Base-by-base conservation (phyloP, 2,113 vertebrate genomes). In the Salvelinus sp. region DNA sequence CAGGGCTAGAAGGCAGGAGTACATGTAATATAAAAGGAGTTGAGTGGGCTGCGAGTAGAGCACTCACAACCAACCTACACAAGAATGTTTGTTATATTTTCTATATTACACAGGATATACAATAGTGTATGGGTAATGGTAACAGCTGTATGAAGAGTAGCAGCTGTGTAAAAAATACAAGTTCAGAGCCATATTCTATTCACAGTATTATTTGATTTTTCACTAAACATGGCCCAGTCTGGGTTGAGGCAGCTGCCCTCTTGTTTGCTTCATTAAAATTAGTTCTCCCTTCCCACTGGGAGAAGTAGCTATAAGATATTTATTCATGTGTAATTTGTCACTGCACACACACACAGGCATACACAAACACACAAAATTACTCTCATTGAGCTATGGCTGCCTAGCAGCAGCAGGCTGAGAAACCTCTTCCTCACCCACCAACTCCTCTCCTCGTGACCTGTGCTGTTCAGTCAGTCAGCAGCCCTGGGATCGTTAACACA, bases 361-460 rank as follows among this genome's bases (percentile, higher is more conserved):
- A 38, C 54, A 65, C 3, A 14, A 9, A 30, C 38, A 63, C 25
- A 23, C 20, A 38, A 22, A 73, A 48, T 69, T 69, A 25, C 28
- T n/a, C 25, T 18, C 22, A 69, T 69, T 74, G 77, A 87, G 77
- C 57, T 44, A 75, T 22, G 72, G 86, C 87, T 88, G 85, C 86
- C 85, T 87, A 87, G 90, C 84, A 89, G 90, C 84, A 89, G 85
- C 87, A 62, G 73, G 77, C 76, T 70, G 80, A 87, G 68, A 65
- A 67, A 4, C 71, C 83, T 75, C 73, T 71, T 48, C 72, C 74
- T n/a, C 57, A 47, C n/a, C 44, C 20, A 23, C 33, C 48, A 14
- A 50, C 48, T 50, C 48, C 0, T 50, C 13, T 69, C 10, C 44
- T 38, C 22, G 9, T 38, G 22, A 30, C n/a, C 38, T 70, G 73